Conservation (phyloP, 92 coral and sea anemone species). For the Epizoanthus illoricatus region DNA sequence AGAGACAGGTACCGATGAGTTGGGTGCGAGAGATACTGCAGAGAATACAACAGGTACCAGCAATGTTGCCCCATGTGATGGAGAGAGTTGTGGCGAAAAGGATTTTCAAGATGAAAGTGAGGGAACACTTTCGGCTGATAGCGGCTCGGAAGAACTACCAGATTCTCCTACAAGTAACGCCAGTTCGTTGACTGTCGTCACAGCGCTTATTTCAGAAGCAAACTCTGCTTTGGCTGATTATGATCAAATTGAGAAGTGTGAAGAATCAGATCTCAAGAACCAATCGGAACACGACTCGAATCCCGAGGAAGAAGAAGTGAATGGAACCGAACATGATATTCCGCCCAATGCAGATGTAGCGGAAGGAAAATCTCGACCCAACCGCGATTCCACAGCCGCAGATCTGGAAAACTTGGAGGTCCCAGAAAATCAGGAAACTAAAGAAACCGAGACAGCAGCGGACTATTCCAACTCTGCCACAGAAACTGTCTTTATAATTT, state of each 20-base stretch:
- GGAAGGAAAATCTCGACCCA: conserved; percentile 14
- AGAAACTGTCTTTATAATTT: conserved; percentile 14
- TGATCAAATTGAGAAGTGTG: background rate
- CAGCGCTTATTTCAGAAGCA: background rate
- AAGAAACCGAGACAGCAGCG: background rate
- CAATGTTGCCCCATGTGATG: background rate
- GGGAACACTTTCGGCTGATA: background rate
- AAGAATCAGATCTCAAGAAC: background rate
- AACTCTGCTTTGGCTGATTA: background rate
- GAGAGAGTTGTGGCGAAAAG: background rate
- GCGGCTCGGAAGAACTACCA: background rate
- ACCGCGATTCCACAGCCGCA: background rate
- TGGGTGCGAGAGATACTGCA: background rate
- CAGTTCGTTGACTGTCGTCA: conserved; percentile 12
- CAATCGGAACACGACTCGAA: background rate
- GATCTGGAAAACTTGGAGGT: background rate
- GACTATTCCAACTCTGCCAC: conserved; percentile 10
- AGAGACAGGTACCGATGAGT: conserved; percentile 7
- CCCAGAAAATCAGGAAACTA: background rate
- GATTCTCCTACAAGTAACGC: background rate
- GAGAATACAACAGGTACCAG: conserved; percentile 28
- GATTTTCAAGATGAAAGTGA: background rate
- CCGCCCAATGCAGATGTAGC: conserved; percentile 21
- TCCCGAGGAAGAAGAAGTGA: background rate
- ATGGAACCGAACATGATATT: background rate